Base-by-base conservation (phyloP, 2,113 vertebrate species). In the Progne subis region DNA sequence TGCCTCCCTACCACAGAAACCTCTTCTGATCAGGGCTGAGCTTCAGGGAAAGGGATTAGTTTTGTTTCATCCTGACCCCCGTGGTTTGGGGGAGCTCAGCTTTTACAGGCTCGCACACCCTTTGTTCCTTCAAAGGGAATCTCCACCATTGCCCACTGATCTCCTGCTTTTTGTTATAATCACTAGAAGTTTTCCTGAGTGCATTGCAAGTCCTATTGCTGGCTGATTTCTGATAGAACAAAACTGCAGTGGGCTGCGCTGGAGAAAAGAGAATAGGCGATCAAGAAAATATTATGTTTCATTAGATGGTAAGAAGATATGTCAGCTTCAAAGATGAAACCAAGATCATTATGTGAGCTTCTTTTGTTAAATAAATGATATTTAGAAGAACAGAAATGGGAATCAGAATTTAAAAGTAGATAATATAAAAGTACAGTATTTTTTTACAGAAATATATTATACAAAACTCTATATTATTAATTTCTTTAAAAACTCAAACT, bases 331-430 rank as follows among this genome's bases (percentile, higher is more conserved):
- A 91, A 95, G 90, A 82, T 74, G 59, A 93, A 93, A 37, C 44
- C 50, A 52, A 64, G 86, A 96, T 94, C 47, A 74, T 95, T 97
- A 95, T 84, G 69, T 24, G 67, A 94, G 72, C 44, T 92, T 53
- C 96, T 96, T 90, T 85, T 95, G 79, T 86, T 97, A 80, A 96
- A 97, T 96, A 97, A 96, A 91, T 95, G 46, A 97, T 96, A 82
- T 26, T 94, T 82, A 91, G 90, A 91, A 67, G 77, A 92, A 79
- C 43, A 85, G 75, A 86, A 82, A 74, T 11, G 15, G 24, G 47
- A 92, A 84, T 14, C 9, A 79, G 88, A 90, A 82, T 67, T 82
- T 68, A 26, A 41, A 95, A 80, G 69, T 11, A 60, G 55, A 14
- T 67, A 28, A 10, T 31, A 32, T 57, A 75, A 90, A 86, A 82